phyloP scores from a whole-genome alignment of 2,888 invertebrate genomes.

The Drosophila maculinotata region DNA sequence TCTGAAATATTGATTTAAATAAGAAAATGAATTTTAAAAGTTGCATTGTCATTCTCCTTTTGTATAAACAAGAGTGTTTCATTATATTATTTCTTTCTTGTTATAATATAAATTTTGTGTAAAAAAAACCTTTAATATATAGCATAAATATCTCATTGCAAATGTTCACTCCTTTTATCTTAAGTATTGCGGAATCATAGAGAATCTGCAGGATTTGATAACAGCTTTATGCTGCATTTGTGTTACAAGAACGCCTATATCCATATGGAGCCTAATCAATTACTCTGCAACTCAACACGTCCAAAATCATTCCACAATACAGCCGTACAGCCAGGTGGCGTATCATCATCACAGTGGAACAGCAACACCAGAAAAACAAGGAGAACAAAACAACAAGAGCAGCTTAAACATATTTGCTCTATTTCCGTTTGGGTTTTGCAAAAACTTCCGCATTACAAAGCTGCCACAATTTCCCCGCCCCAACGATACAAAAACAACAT shows the following conservation, averaged over 20 bases:
- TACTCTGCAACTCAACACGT: conserved; percentile 38
- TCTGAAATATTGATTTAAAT: too few relatives aligned
- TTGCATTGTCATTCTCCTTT: too few relatives aligned
- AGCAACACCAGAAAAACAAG: conserved; percentile 22
- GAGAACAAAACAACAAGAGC: conserved; percentile 47
- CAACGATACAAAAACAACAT: conserved; percentile 45
- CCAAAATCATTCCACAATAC: conserved; percentile 1
- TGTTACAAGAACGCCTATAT: conserved; percentile 17
- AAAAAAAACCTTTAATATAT: too few relatives aligned
- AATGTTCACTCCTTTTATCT: too few relatives aligned
- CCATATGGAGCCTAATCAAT: conserved; percentile 50
- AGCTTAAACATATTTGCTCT: conserved; percentile 80
- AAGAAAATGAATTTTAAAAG: too few relatives aligned
- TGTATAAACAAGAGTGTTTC: too few relatives aligned
- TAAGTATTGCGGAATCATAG: too few relatives aligned
- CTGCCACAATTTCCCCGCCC: conserved; percentile 74
- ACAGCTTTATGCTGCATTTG: not conserved
- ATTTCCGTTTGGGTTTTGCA: conserved; percentile 79
- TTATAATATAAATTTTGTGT: too few relatives aligned
- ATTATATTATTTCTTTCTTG: too few relatives aligned
- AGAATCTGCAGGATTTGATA: too few relatives aligned
- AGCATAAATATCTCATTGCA: too few relatives aligned
- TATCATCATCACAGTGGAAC: conserved; percentile 33
- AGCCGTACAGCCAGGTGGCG: not conserved
- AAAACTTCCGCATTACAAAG: conserved; percentile 80